phyloP scores from a whole-genome alignment of 2,113 vertebrate species.

The Caranx ignobilis region DNA sequence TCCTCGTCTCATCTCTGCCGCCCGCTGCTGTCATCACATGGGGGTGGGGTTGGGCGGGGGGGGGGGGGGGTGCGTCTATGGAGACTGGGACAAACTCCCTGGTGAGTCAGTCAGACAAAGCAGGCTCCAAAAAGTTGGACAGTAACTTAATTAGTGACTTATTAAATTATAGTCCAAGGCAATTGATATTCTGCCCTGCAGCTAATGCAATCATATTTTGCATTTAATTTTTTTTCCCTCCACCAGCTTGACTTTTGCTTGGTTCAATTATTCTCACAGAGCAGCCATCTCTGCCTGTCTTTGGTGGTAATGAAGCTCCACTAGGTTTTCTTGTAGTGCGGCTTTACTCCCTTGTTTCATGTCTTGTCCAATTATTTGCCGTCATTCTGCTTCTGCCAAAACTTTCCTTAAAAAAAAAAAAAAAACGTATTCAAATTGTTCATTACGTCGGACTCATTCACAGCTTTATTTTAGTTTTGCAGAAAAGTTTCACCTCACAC shows the following conservation, averaged over 20 bases:
- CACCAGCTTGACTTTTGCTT: slow-evolving; percentile 66
- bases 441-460: slow-evolving; percentile 6
- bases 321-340: slow-evolving; percentile 41
- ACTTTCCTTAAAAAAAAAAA: slow-evolving; percentile 4
- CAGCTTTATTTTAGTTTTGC: no score
- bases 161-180: slow-evolving; percentile 79
- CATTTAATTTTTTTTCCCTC: slow-evolving; percentile 57
- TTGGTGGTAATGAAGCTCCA: slow-evolving; percentile 72
- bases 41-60: background rate
- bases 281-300: slow-evolving; percentile 60
- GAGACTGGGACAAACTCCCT: slow-evolving; percentile 60
- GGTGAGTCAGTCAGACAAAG: slow-evolving; percentile 68
- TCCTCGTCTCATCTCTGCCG: slow-evolving; percentile 60
- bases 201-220: slow-evolving; percentile 82
- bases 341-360: slow-evolving; percentile 43
- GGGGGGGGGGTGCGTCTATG: slow-evolving; percentile 1
- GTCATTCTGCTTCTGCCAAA: slow-evolving; percentile 36
- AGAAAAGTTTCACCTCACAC: no score
- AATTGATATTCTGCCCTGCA: slow-evolving; percentile 80
- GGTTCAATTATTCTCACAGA: slow-evolving; percentile 76
- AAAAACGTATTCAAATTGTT: slow-evolving; percentile 21
- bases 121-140: slow-evolving; percentile 71
- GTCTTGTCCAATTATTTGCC: slow-evolving; percentile 62
- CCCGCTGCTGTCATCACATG: slow-evolving; percentile 52
- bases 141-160: slow-evolving; percentile 82